Evolutionary conservation across 1,140 invertebrate species (phyloP).

Genomic region (Tetranychus cinnabarinus): DNA sequence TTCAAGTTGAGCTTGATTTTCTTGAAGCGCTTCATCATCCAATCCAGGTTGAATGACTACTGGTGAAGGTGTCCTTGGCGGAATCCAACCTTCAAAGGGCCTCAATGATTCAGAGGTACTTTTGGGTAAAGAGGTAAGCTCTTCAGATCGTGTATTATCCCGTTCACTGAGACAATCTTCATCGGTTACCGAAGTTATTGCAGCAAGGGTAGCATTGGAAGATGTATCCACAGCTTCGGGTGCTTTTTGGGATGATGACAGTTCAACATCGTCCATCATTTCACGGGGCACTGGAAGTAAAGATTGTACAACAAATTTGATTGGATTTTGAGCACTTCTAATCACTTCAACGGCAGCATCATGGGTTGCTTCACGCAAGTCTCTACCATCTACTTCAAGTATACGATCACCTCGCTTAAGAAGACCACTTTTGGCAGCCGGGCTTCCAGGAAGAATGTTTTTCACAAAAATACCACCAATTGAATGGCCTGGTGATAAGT

Average conservation of each 20-base stretch:
- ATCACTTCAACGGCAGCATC: slow-evolving; percentile 85
- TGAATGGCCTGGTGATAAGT: slow-evolving; percentile 20
- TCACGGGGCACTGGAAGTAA: slow-evolving; percentile 33
- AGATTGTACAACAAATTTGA: slow-evolving; percentile 76
- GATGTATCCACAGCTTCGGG: not conserved
- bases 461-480: slow-evolving; percentile 93
- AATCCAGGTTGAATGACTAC: slow-evolving; percentile 21
- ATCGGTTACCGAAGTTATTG: slow-evolving; percentile 2
- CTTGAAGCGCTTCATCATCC: slow-evolving; percentile 17
- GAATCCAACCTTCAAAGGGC: slow-evolving; percentile 15
- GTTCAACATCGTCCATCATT: not conserved
- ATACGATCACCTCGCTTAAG: slow-evolving; percentile 75
- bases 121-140: not conserved
- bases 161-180: slow-evolving; percentile 1
- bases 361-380: slow-evolving; percentile 71
- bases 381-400: slow-evolving; percentile 65
- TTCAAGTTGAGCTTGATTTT: slow-evolving; percentile 13
- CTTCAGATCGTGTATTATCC: not conserved
- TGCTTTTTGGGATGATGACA: not conserved
- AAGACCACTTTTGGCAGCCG: slow-evolving; percentile 72
- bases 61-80: slow-evolving; percentile 19
- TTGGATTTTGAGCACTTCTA: slow-evolving; percentile 46
- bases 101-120: slow-evolving; percentile 7
- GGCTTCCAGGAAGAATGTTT: slow-evolving; percentile 78
- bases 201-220: slow-evolving; percentile 1